These are phyloP conservation scores for Phylloscopus whistleri DNA, from an alignment of 2,113 vertebrate species.

Conservation along the genomic window DNA sequence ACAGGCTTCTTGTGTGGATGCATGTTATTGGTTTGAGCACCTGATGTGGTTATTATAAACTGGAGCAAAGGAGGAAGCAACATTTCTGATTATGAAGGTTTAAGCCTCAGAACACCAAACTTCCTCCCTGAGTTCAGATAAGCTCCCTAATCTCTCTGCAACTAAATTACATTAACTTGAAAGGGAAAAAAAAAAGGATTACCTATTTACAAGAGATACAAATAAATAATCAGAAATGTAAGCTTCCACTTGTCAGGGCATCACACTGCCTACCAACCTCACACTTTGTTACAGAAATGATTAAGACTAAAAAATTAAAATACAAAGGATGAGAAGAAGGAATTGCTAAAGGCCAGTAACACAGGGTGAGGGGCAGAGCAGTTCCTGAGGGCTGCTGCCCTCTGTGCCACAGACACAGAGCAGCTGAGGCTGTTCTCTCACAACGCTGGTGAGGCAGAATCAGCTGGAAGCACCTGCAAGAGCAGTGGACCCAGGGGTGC, in stretches of 20 bases:
- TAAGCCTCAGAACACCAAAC: slow-evolving; percentile 23
- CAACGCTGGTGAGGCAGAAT: neutral
- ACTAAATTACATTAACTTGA: neutral
- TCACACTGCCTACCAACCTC: neutral
- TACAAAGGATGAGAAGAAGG: neutral
- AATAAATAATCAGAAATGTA: neutral
- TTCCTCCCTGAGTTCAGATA: neutral
- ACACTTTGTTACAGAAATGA: neutral
- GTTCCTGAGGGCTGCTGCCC: neutral
- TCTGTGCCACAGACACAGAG: neutral
- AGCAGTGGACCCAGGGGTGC: neutral
- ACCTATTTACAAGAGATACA: neutral
- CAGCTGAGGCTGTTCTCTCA: neutral
- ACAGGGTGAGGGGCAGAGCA: neutral
- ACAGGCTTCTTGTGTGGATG: neutral
- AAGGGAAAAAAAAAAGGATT: neutral
- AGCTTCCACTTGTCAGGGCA: neutral
- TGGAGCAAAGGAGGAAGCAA: neutral
- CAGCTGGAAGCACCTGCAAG: neutral
- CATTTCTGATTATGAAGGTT: neutral
- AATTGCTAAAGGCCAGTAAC: neutral
- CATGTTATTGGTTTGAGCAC: neutral
- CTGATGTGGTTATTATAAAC: neutral
- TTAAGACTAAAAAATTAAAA: neutral
- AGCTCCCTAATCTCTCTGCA: slow-evolving; percentile 19